Base-by-base conservation (phyloP, 1,140 invertebrate genomes). In the Leptinotarsa lineolata region DNA sequence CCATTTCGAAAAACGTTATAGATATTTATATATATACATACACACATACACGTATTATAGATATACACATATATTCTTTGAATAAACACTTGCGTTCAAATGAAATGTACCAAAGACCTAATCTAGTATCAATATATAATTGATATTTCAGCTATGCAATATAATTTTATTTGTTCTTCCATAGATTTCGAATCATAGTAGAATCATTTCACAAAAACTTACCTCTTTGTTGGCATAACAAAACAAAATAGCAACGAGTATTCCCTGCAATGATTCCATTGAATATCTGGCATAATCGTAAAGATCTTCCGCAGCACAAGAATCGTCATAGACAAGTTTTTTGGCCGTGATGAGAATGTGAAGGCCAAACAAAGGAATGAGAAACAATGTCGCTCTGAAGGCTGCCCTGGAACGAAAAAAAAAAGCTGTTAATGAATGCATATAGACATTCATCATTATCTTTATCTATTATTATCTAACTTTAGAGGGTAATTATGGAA, bases 221-320 rank as follows among this genome's bases (percentile, higher is more conserved):
- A 90, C 89, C 85, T 90, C 89, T 78, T 86, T 86, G 78, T 89
- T 90, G 13, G 86, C 72, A 76, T 89, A 90, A 78, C 89, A 90
- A 76, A 89, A 90, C 0, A 90, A 79, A 65, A 88, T 66, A 11
- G 89, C 85, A 0, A 90, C 88, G 16, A 88, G 78, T 39, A 89
- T 83, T 3, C 89, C 89, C 77, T 90, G 89, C 8, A 89, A 73
- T 0, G 86, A 87, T 72, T 90, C 89, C 16, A 90, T 78, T 0
- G 85, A 77, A 73, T 89, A 89, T 0, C 86, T 85, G 15, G 87
- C 70, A 71, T 86, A 87, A 63, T 87, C 88, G 76, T 89, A 90
- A 16, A 84, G 77, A 74, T 90, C 87, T 74, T 89, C 87, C 1
- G 73, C 78, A 0, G 75, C 46, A 77, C 89, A 90, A 46, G 85